Evolutionary conservation across 1,140 invertebrate species (phyloP), one percentile per base, ranked within the genome.

Genomic region (Cydia pomonella): DNA sequence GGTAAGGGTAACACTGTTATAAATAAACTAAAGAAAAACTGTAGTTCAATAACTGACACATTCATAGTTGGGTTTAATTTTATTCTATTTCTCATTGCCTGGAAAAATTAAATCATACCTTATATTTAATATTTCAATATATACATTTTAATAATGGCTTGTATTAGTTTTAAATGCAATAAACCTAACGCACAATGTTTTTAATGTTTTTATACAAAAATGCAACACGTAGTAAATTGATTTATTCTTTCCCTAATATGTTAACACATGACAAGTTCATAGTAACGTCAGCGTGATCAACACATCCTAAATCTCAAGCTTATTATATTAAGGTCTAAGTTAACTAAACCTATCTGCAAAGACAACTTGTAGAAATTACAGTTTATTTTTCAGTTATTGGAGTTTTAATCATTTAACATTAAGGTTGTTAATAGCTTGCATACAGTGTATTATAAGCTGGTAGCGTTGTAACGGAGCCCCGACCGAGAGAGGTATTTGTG

Each of bases 181-280:
- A 63, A 69, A 38, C 16, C 5, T 38, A 69, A 23, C n/a, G 64
- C 29, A 33, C 9, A 69, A 69, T 41, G n/a, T 21, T 33, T 29
- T 59, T 23, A 69, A 69, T 41, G n/a, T 21, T 33, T 29, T 59
- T 23, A 59, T 18, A 69, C 18, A 69, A 69, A 69, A 69, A 33
- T 69, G 27, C n/a, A 33, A 69, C 29, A 69, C 29, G 5, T 18
- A 69, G 29, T 69, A 38, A 69, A 33, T 33, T 69, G 33, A 69
- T 69, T 69, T 69, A 69, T 69, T 41, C 64, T 38, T 38, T 38
- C 64, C 64, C 64, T 69, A 38, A 38, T 69, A 69, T 38, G 64
- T 69, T 33, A 69, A 69, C 64, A 33, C 64, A 18, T 69, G 64
- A 69, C 64, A 69, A 69, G 64, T 69, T 69, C 64, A 69, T 69